Conservation (phyloP, 2,797 vertebrate species). For the Artibeus jamaicensis region DNA sequence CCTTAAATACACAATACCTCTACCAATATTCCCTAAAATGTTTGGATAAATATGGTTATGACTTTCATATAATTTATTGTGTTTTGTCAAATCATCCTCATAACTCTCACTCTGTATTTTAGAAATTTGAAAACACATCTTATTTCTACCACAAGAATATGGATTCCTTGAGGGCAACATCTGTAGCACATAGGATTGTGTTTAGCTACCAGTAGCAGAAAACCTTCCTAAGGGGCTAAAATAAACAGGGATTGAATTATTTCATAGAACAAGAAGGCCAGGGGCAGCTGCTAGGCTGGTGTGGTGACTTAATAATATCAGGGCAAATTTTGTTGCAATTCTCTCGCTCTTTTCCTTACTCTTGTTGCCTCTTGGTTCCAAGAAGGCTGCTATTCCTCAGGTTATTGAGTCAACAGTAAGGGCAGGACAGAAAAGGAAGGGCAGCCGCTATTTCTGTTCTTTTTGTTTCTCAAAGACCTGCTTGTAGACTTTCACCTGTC, state of each 20-base stretch:
- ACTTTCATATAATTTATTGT: slow-evolving; percentile 57
- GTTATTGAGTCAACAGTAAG: not conserved
- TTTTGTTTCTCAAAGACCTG: not conserved
- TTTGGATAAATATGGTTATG: slow-evolving; percentile 55
- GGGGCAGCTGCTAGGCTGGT: not conserved
- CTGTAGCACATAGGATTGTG: not conserved
- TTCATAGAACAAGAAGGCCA: not conserved
- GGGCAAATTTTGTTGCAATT: not conserved
- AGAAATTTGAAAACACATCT: slow-evolving; percentile 44
- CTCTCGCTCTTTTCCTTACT: not conserved
- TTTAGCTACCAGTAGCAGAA: slow-evolving; percentile 26
- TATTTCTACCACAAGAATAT: slow-evolving; percentile 23
- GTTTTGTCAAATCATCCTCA: slow-evolving; percentile 17
- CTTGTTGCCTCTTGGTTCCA: not conserved
- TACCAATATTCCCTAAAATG: slow-evolving; percentile 31
- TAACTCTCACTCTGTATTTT: slow-evolving; percentile 24
- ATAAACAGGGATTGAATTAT: slow-evolving; percentile 10
- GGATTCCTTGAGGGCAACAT: not conserved
- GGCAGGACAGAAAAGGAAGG: not conserved
- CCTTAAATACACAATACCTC: slow-evolving; percentile 34
- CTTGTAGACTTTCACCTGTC: not conserved
- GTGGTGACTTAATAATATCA: not conserved
- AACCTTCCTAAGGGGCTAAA: not conserved
- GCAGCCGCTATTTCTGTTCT: not conserved
- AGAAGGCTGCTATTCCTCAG: not conserved